A percentile compares a stretch with the other conserved stretches of the same genome.
Conservation (phyloP, 2,113 vertebrate genomes). For the Prolemur simus region DNA sequence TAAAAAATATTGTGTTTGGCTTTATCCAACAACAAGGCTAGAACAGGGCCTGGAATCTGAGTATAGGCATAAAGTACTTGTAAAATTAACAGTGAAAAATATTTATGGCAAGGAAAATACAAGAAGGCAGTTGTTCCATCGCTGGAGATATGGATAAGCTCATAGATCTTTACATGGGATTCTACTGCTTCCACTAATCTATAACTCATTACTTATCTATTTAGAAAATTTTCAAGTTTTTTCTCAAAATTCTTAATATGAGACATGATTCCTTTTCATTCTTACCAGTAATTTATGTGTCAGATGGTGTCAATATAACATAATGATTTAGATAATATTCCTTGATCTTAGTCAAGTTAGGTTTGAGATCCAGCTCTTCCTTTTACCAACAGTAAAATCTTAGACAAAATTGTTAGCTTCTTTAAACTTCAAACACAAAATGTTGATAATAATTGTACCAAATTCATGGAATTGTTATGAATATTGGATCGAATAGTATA, state of each 20-base stretch:
- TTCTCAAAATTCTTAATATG: neutral
- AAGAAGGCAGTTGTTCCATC: neutral
- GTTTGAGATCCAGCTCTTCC: neutral
- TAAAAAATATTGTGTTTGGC: neutral
- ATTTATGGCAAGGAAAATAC: neutral
- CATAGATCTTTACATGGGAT: neutral
- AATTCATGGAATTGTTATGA: neutral
- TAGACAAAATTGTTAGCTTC: neutral
- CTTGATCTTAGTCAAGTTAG: neutral
- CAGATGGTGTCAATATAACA: neutral
- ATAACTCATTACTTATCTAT: neutral
- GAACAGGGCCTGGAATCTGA: rapidly evolving
- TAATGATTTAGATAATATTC: neutral
- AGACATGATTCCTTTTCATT: neutral
- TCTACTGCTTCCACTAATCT: neutral
- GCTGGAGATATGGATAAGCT: neutral
- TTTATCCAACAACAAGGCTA: neutral
- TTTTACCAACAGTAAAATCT: neutral
- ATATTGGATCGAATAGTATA: neutral
- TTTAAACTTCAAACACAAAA: neutral
- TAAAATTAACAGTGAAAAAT: neutral
- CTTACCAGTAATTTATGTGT: neutral
- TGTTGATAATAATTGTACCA: neutral
- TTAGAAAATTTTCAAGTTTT: neutral
- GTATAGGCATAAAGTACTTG: neutral